A percentile compares a stretch with the other conserved stretches of the same genome.
phyloP scores from a whole-genome alignment of 2,113 vertebrate genomes.

The Sinocyclocheilus anshuiensis region DNA sequence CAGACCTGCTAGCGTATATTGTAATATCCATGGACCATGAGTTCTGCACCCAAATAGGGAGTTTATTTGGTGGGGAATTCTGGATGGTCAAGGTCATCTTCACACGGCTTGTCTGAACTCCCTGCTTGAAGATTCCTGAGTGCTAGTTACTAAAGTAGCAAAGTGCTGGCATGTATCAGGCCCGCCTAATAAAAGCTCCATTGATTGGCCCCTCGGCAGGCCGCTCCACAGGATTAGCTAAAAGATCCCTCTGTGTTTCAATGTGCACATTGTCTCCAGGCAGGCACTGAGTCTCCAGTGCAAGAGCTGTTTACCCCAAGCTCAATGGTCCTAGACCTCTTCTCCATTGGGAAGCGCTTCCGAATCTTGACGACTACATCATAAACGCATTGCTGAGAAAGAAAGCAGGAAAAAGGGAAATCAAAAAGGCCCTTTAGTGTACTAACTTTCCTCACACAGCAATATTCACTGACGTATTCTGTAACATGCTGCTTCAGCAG shows the following conservation, averaged over 20 bases:
- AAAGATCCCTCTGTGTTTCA: constrained; percentile 54
- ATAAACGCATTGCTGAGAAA: neutral
- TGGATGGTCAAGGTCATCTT: constrained; percentile 57
- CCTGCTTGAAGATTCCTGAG: constrained; percentile 51
- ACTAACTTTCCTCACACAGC: neutral
- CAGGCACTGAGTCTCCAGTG: constrained; percentile 45
- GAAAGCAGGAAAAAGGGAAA: constrained; percentile 8
- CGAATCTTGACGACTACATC: constrained; percentile 35
- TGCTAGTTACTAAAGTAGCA: constrained; percentile 54
- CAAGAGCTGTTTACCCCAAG: constrained; percentile 50
- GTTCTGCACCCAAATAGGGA: neutral
- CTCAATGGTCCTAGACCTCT: constrained; percentile 40
- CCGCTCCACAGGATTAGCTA: constrained; percentile 54
- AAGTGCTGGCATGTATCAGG: constrained; percentile 56
- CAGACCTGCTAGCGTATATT: constrained; percentile 28
- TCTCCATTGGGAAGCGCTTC: constrained; percentile 8
- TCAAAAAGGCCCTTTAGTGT: neutral
- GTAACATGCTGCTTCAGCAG: constrained; percentile 18
- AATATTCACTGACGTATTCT: neutral
- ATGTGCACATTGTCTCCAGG: constrained; percentile 62
- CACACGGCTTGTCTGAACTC: constrained; percentile 54
- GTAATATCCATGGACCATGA: constrained; percentile 11
- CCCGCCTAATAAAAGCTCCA: constrained; percentile 60
- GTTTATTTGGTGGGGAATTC: constrained; percentile 43
- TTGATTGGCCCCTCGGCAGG: constrained; percentile 58